Evolutionary conservation across 2,797 vertebrate species (phyloP), one percentile per base, ranked within the genome.

Genomic region (Pteropus rufus): DNA sequence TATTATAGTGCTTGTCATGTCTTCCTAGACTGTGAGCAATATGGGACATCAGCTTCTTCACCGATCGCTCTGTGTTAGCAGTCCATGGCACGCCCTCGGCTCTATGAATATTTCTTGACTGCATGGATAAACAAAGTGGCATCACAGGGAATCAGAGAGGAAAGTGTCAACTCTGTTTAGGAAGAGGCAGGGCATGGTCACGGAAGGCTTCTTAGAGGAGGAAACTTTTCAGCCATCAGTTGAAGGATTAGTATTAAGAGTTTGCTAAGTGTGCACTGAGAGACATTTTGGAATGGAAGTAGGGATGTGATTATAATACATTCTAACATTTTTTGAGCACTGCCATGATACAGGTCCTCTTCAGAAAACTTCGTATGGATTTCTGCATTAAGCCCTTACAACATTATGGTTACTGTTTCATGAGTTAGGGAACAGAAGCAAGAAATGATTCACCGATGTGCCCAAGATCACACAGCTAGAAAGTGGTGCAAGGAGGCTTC

Each of bases 81-180:
- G 4, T 26, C 39, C 12, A 18, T 41, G 41, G 2, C 0, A 3
- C 4, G 44, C 5, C 3, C 0, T 65, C 6, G 49, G 36, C 26
- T 75, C 41, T 88, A 19, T 77, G 52, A 44, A 7, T 19, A 44
- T 46, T 41, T 77, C 44, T 52, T 79, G 18, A 23, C 10, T 73
- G 10, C 44, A 0, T 31, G 31, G 36, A 44, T 62, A 19, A 41
- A 67, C 39, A 39, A 92, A 73, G 23, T 52, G 2, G 23, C 56
- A 18, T 46, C 11, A 6, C 7, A 39, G 3, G 26, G 29, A 46
- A 24, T 41, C 23, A 41, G 56, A 56, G 9, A 34, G 58, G 21
- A 69, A 31, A 14, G 0, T 39, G 26, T 31, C 39, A 29, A 19
- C 31, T 64, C 65, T 58, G 21, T 34, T 34, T 26, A 75, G 39